Base-by-base conservation (phyloP, 2,113 vertebrate species). In the Alligator mississippiensis region DNA sequence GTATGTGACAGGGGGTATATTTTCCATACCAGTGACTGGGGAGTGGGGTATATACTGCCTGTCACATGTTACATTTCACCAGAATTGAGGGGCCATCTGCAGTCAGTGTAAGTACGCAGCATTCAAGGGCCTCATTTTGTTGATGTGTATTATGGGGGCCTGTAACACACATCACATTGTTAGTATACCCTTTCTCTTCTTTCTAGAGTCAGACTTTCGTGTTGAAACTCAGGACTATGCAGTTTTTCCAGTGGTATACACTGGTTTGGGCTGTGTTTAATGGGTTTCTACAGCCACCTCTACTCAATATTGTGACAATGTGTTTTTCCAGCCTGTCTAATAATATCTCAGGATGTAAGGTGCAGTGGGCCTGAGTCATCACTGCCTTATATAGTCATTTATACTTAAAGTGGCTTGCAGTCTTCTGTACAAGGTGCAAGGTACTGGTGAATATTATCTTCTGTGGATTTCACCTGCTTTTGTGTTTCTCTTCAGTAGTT, bases 321-420 rank as follows among this genome's bases (percentile, higher is more conserved):
- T 6, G 68, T 93, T 82, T 84, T 84, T 62, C 76, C 60, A 63
- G 27, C 72, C 57, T 22, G 58, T 54, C 38, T 47, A 34, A 15
- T 4, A 7, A 16, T 9, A 57, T 80, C 90, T 84, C 81, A 21
- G 57, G 34, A 5, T 21, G 19, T 70, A 70, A 70, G 57, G 18
- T 75, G 25, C 6, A 55, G 64, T 5, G 66, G 57, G 54, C 3
- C 74, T 68, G 25, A 84, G 81, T 62, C 13, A 9, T 64, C 3
- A 0, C 61, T 0, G 0, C 30, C 77, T 80, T 82, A n/a, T 38
- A 19, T 0, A 61, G 82, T 28, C 2, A 3, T 0, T 0, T 54
- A 74, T 19, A 14, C 18, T 19, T 19, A 55, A 27, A 61, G n/a
- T 75, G 85, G 34, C 38, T 80, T 74, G 70, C 21, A 38, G 66